Conservation (phyloP, 2,797 vertebrate species). For the Gobionotothen gibberifrons region DNA sequence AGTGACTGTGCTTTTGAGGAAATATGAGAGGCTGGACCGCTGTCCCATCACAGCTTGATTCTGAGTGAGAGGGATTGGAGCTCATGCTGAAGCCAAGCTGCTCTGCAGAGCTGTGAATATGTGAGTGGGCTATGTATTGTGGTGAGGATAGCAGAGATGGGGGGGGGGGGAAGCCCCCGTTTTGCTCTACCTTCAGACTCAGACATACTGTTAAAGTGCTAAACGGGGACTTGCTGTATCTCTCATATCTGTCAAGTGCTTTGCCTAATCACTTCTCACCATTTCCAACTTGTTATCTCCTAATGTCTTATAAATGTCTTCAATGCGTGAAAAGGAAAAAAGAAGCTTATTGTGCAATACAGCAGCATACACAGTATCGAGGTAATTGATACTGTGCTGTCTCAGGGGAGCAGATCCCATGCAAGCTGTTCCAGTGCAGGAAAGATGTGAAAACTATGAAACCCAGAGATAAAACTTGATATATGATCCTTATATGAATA, state of each 20-base stretch:
- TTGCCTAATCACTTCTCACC: slow-evolving; percentile 82
- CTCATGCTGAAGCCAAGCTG: slow-evolving; percentile 76
- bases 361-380: slow-evolving; percentile 61
- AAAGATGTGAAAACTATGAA: slow-evolving; percentile 49
- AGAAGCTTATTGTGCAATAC: slow-evolving; percentile 59
- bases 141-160: slow-evolving; percentile 41
- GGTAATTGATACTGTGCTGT: slow-evolving; percentile 59
- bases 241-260: slow-evolving; percentile 77
- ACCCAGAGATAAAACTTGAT: slow-evolving; percentile 40
- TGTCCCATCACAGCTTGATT: slow-evolving; percentile 79
- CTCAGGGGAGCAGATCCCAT: slow-evolving; percentile 46
- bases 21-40: slow-evolving; percentile 75
- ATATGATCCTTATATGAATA: slow-evolving; percentile 36
- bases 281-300: slow-evolving; percentile 79
- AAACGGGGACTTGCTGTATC: slow-evolving; percentile 74
- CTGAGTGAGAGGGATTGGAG: slow-evolving; percentile 76
- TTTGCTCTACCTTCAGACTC: slow-evolving; percentile 71
- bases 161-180: slow-evolving; percentile 50
- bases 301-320: slow-evolving; percentile 74
- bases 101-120: slow-evolving; percentile 78
- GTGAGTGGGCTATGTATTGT: slow-evolving; percentile 72
- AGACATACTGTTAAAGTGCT: slow-evolving; percentile 72
- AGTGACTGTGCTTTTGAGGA: slow-evolving; percentile 79
- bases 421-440: slow-evolving; percentile 54
- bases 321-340: slow-evolving; percentile 71